Evolutionary conservation across 2,113 vertebrate genomes (phyloP).

Genomic region (Phyllopteryx taeniolatus): DNA sequence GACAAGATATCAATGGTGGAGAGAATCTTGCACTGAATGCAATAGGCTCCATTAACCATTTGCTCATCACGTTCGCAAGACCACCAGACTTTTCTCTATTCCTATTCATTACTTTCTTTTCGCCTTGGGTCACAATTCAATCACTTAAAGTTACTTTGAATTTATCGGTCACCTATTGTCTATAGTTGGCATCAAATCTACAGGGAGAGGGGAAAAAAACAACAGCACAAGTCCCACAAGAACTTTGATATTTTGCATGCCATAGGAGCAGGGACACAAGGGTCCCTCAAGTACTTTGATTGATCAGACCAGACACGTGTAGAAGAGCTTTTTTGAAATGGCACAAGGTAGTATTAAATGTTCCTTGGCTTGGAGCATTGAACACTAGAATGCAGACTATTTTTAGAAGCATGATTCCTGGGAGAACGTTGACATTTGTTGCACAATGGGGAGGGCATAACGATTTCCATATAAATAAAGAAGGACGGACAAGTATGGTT

Average conservation of each 20-base stretch:
- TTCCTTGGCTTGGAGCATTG: not conserved
- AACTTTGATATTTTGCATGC: not conserved
- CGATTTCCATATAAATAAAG: not conserved
- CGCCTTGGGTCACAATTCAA: not conserved
- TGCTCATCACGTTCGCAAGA: constrained; percentile 42
- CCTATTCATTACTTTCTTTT: constrained; percentile 11
- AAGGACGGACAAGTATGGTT: not conserved
- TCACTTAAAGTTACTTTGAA: not conserved
- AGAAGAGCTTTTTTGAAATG: not conserved
- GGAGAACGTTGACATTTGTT: constrained; percentile 1
- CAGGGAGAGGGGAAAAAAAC: not conserved
- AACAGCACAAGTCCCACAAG: not conserved
- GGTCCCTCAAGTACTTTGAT: not conserved
- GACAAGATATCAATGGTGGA: no score
- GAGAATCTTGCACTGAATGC: no score
- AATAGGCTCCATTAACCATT: constrained; percentile 31
- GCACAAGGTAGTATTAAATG: constrained; percentile 1
- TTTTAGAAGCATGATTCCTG: not conserved
- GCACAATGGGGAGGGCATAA: not conserved
- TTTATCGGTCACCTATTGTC: not conserved
- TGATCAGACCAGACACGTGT: constrained; percentile 1
- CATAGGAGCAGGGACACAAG: not conserved
- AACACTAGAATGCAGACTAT: not conserved
- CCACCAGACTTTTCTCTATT: constrained; percentile 28
- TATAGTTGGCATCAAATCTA: not conserved